Evolutionary conservation across 2,888 invertebrate species (phyloP), one percentile per base, ranked within the genome.

Genomic region (Eumerus sabulonum): DNA sequence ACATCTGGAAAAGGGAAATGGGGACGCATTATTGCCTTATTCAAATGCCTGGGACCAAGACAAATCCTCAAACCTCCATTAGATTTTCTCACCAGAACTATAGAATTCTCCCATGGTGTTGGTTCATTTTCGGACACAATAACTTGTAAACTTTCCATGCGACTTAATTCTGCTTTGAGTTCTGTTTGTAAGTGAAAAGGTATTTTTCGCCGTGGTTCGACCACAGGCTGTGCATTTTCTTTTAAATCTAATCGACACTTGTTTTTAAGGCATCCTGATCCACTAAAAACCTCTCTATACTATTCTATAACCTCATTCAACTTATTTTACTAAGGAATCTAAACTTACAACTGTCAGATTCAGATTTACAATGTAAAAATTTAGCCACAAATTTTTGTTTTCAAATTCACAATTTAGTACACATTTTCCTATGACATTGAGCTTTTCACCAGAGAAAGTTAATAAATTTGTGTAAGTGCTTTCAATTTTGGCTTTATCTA

Each of bases 121-220:
- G 36, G 36, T 11, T 36, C 48, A 16, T 35, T 51, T n/a, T n/a
- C n/a, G n/a, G n/a, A n/a, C n/a, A n/a, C n/a, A n/a, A n/a, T n/a
- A n/a, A n/a, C n/a, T n/a, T n/a, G n/a, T n/a, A n/a, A n/a, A n/a
- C n/a, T n/a, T n/a, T n/a, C n/a, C n/a, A n/a, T n/a, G n/a, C n/a
- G n/a, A n/a, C n/a, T n/a, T n/a, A n/a, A n/a, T n/a, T n/a, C n/a
- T n/a, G n/a, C n/a, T n/a, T n/a, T n/a, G n/a, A n/a, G n/a, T n/a
- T n/a, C n/a, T n/a, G n/a, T n/a, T n/a, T n/a, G n/a, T n/a, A n/a
- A n/a, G n/a, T 60, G 19, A 53, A 60, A 68, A 12, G 60, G 59
- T 45, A 68, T 51, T 50, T 60, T 59, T 12, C 53, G 44, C n/a
- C 45, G 68, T 47, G 53, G 45, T 14, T 68, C 59, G 12, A 68